Evolutionary conservation across 2,797 vertebrate genomes (phyloP), one percentile per base, ranked within the genome.

Genomic region (Perodicticus potto): DNA sequence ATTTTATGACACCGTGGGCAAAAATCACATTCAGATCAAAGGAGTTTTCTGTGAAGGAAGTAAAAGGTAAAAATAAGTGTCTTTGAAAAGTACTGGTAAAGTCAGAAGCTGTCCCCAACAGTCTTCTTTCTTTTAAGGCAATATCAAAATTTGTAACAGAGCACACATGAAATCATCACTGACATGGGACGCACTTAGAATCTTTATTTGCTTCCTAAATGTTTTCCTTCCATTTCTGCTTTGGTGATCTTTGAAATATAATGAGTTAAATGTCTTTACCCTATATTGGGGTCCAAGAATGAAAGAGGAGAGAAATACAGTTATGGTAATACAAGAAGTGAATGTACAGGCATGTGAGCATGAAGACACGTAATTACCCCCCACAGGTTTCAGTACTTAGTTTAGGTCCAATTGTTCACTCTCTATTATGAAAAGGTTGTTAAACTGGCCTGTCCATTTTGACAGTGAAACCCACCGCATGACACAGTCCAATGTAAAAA

Each of bases 11-110:
- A 25, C 72, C 93, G 80, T 95, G 57, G 55, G 76, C 87, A 93
- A 95, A 96, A 95, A 91, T 89, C 85, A 89, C 72, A 87, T 72
- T 95, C 32, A 93, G 40, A 96, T 94, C 72, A 94, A 95, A 96
- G 32, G 69, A 53, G 5, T 87, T 96, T 95, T 86, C 49, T 89
- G 55, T 74, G 7, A 96, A 96, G 34, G 37, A 40, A 94, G 29
- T 81, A 91, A 94, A 89, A 72, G 49, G n/a, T 86, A 90, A 82
- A 86, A 95, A 73, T 43, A 40, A 17, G 7, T 12, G 53, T 63
- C 67, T 83, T 65, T 63, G 55, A 70, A 20, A 86, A 94, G n/a
- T 43, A 23, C 25, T 89, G 57, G 40, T 93, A 88, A 88, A 82
- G 74, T 67, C 69, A 65, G 53, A 90, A 80, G 29, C 43, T 69